phyloP scores from a whole-genome alignment of 2,888 invertebrate species.

The Xanthia icteritia region DNA sequence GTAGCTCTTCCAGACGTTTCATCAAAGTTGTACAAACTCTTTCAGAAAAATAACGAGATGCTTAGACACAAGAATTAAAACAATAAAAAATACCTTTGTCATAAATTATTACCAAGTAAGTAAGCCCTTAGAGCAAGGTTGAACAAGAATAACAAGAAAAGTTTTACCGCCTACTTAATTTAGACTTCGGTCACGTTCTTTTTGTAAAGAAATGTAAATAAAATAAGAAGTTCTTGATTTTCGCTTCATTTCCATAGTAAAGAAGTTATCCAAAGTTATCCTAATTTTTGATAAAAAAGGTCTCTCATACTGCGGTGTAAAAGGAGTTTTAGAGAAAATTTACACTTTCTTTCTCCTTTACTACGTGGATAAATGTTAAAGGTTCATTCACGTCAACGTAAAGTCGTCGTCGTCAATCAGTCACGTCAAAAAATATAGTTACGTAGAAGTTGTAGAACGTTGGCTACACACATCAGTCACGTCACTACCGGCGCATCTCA shows the following conservation, averaged over 20 bases:
- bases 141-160: constrained; percentile 18
- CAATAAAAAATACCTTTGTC: neutral
- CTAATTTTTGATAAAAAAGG: neutral
- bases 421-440: no score
- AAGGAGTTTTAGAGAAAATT: neutral
- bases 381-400: no score
- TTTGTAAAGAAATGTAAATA: constrained; percentile 17
- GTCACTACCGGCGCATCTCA: no score
- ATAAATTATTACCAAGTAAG: constrained; percentile 29
- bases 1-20: no score
- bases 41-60: neutral
- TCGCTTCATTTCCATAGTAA: neutral
- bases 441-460: no score
- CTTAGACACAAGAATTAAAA: neutral
- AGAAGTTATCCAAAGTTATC: neutral
- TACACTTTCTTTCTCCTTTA: neutral
- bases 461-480: no score
- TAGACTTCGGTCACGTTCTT: constrained; percentile 23
- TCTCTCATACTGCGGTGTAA: neutral
- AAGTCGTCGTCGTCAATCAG: no score
- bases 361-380: no score
- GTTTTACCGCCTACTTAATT: constrained; percentile 12
- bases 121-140: neutral
- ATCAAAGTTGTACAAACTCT: neutral
- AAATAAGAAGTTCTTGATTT: neutral